Evolutionary conservation across 2,888 invertebrate species (phyloP), one percentile per base, ranked within the genome.

Genomic region (Melanotus villosus): DNA sequence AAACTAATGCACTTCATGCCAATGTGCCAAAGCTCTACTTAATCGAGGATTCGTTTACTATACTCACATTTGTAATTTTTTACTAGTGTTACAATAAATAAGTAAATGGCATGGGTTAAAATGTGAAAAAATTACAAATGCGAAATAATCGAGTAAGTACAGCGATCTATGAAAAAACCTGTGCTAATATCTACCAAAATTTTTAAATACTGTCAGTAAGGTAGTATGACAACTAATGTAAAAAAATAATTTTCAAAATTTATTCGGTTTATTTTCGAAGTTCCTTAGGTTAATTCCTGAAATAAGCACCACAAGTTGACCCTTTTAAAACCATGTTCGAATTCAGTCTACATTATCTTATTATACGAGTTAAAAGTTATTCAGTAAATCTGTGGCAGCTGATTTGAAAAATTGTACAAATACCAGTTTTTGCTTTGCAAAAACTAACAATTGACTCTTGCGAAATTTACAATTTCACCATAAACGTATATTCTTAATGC

Each of bases 151-250:
- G 36, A 54, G 34, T 57, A 65, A 65, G 59, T 65, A 59, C 65
- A 63, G 52, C 47, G 36, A 18, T 56, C 32, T 58, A 47, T 43
- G 16, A 45, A 65, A n/a, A 4, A n/a, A 32, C 32, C 14, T 45
- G 62, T 54, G 54, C 64, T 64, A 56, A 47, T 23, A 43, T 66
- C 36, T 52, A 43, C 36, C 14, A 62, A 56, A 59, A 45, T 52
- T 68, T 62, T 57, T 14, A 63, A 68, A 65, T 68, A 68, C 68
- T 68, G 68, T 68, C 68, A 68, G 47, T 57, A 57, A 30, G 68
- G 68, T 68, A 68, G 57, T 41, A 47, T 32, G 14, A 67, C 30
- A 50, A 66, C 45, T 52, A 56, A 56, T 56, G 23, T 63, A 56
- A 43, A 19, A 56, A 54, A 56, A 36, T 36, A 26, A 41, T 30